Evolutionary conservation across 2,113 vertebrate genomes (phyloP), one percentile per base, ranked within the genome.

Genomic region (Nesospiza acunhae): DNA sequence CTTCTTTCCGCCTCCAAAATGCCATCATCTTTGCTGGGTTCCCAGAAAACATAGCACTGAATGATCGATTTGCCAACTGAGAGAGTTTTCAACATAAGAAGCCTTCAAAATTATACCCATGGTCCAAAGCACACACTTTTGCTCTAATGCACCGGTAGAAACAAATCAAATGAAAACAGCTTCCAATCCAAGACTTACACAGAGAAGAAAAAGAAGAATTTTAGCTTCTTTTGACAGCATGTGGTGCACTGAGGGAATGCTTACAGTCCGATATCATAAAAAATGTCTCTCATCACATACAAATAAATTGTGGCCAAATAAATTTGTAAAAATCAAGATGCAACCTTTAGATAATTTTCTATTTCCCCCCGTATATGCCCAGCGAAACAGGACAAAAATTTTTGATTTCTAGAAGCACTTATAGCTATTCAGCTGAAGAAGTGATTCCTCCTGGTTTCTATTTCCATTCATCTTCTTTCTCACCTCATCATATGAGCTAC

Each of bases 391-490:
- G 69, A 82, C n/a, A 49, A 84, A 93, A 52, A 28, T 1, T 37
- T 84, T 62, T 92, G 58, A 94, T 77, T 85, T 59, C 49, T 69
- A 96, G 78, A 95, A 93, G 66, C 35, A 41, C 62, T 90, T 83
- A 62, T 68, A 89, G 77, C 88, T 94, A 62, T 86, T 90, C 85
- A 97, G 83, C 84, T 93, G 88, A 91, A 92, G 55, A 90, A 83
- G 62, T 74, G 79, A 76, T 93, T 94, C 50, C 63, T 93, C 90
- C 74, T 91, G 88, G 90, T 87, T 92, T 94, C 84, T 93, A 92
- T 94, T 95, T 96, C 84, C 88, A 94, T 94, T 97, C 93, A 87
- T 95, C 78, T 94, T 95, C 69, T 96, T 93, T 94, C 90, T 96
- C 95, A 96, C 95, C 80, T 94, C 93, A 90, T 94, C 87, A 94